Conservation (phyloP, 2,797 vertebrate species). For the Eleutherodactylus coqui region DNA sequence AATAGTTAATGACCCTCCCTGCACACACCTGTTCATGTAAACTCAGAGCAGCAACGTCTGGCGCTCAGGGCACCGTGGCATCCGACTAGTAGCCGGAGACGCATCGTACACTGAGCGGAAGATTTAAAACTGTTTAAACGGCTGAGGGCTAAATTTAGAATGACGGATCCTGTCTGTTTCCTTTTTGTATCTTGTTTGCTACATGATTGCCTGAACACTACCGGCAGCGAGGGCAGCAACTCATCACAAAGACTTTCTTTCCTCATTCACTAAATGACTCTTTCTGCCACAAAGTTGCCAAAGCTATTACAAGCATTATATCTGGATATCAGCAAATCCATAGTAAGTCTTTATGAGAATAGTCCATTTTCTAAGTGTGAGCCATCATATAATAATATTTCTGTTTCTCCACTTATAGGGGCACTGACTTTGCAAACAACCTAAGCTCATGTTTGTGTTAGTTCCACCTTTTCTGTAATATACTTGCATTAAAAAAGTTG, state of each 20-base stretch:
- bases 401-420: too few relatives aligned
- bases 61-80: conserved; percentile 12
- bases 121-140: conserved; percentile 59
- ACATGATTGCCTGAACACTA: conserved; percentile 6
- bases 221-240: neutral
- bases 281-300: neutral
- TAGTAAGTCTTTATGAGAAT: neutral
- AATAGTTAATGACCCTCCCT: neutral
- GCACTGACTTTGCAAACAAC: too few relatives aligned
- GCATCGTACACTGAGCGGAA: conserved; percentile 37
- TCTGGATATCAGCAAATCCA: neutral
- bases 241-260: neutral
- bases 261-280: neutral
- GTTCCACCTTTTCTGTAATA: too few relatives aligned
- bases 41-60: conserved; percentile 16
- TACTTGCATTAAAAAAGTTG: too few relatives aligned
- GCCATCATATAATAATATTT: too few relatives aligned
- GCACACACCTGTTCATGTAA: conserved; percentile 37
- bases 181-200: conserved; percentile 39
- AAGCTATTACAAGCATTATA: neutral
- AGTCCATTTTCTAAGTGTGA: too few relatives aligned
- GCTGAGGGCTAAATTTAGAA: conserved; percentile 56
- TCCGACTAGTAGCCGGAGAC: conserved; percentile 25
- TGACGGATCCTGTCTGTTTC: conserved; percentile 47
- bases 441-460: too few relatives aligned